A percentile compares a stretch with the other conserved stretches of the same genome.
Evolutionary conservation across 2,888 invertebrate species (phyloP).

Genomic region (Steinernema carpocapsae): DNA sequence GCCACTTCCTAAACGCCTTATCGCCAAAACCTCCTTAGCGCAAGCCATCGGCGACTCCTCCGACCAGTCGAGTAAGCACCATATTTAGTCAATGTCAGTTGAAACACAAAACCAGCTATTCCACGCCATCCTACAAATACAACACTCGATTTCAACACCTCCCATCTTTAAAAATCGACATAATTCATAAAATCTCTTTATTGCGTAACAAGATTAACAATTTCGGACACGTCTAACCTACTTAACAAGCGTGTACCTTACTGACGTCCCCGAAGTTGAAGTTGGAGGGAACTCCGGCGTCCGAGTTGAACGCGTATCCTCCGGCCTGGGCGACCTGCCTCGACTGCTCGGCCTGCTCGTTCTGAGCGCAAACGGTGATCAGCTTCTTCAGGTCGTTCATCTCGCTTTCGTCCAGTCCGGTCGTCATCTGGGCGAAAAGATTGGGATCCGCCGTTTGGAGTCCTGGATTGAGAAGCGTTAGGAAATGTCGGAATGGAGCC

Average conservation of each 20-base stretch:
- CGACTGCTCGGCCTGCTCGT: conserved; percentile 49
- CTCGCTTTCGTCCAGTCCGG: conserved; percentile 36
- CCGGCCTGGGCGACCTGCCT: conserved; percentile 44
- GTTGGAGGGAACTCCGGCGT: conserved; percentile 41
- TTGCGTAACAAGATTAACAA: conserved; percentile 8
- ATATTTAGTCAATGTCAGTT: too few species aligned
- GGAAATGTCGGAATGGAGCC: not conserved
- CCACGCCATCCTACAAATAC: too few species aligned
- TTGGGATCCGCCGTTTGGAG: not conserved
- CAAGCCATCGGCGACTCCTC: too few species aligned
- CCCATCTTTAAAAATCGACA: not conserved
- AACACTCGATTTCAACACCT: too few species aligned
- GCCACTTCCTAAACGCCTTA: too few species aligned
- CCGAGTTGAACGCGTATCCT: conserved; percentile 47
- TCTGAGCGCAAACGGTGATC: conserved; percentile 43
- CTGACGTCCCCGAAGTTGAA: conserved; percentile 44
- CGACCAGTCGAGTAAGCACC: too few species aligned
- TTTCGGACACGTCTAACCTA: conserved; percentile 22
- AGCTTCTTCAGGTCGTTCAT: conserved; percentile 42
- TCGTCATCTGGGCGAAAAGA: conserved; percentile 17
- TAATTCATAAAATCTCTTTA: conserved; percentile 17
- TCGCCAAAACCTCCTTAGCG: too few species aligned
- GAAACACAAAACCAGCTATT: too few species aligned
- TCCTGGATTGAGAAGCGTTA: not conserved
- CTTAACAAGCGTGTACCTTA: not conserved